phyloP scores from a whole-genome alignment of 2,113 vertebrate genomes.

The Microtus ochrogaster region DNA sequence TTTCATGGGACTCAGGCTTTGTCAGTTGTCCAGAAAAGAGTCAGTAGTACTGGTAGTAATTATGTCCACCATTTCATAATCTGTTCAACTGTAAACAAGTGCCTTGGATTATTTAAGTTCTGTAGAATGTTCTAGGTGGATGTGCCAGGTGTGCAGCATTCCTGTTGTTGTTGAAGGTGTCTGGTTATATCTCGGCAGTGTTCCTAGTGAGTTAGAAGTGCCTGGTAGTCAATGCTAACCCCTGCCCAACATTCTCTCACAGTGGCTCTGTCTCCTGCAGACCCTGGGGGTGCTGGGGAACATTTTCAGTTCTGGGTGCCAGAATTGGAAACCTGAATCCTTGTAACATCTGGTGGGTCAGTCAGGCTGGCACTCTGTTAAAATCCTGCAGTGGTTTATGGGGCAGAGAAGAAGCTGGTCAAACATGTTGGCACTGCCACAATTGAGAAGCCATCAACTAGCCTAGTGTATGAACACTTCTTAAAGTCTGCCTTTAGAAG shows the following conservation, averaged over 20 bases:
- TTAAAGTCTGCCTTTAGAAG: slow-evolving; percentile 29
- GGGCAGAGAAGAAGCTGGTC: background rate
- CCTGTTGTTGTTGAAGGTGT: background rate
- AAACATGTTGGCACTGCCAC: background rate
- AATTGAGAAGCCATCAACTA: background rate
- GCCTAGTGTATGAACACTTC: background rate
- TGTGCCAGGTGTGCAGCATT: background rate
- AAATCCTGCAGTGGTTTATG: background rate
- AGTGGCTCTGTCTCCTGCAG: background rate
- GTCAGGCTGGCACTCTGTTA: background rate
- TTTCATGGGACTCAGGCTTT: slow-evolving; percentile 22
- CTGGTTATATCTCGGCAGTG: slow-evolving; percentile 20
- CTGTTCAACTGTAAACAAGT: background rate
- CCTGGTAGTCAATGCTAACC: background rate
- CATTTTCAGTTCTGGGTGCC: background rate
- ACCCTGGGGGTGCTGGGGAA: background rate
- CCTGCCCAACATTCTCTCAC: background rate
- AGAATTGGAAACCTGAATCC: background rate
- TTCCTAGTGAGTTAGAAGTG: background rate
- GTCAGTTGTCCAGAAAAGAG: background rate
- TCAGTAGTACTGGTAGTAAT: slow-evolving; percentile 9
- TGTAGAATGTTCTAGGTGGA: background rate
- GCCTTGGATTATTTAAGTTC: background rate
- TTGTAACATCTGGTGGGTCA: background rate
- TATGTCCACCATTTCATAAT: background rate